Base-by-base conservation (phyloP, 2,888 invertebrate genomes). In the Acleris sparsana region DNA sequence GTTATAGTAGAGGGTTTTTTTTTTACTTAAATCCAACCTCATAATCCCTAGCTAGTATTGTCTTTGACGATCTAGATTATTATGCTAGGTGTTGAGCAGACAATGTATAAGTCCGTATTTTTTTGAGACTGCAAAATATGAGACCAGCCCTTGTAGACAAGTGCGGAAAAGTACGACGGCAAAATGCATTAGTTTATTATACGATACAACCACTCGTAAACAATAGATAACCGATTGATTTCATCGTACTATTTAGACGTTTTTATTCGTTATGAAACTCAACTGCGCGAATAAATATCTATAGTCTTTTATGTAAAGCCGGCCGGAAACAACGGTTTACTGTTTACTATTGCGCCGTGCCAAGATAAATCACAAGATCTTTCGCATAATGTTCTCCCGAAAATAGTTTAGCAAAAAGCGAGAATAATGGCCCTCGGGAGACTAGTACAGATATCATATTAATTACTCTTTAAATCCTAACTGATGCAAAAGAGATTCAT, bases 331-430 rank as follows among this genome's bases (percentile, higher is more conserved):
- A 70, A 72, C 71, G 56, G 57, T 56, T 72, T 67, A 72, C 72
- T 77, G 76, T 77, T 76, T 76, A 74, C 64, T 62, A 70, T 70
- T 18, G 53, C 39, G 67, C 68, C 70, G 55, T 82, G 82, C 82
- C 82, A 82, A 81, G 76, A 74, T 72, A 62, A 71, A 73, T 73
- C 71, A 71, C 68, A 58, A 64, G 43, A 68, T 72, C 68, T 72
- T 69, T 61, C 62, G 44, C 62, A 60, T 63, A 69, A 51, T 43
- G 60, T 56, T 55, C 51, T 60, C 29, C 44, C 55, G 7, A 22
- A 63, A 65, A 65, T 65, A 61, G 60, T 56, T 64, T 53, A 57
- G 43, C 49, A 25, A 49, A 61, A 55, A 55, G 49, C 29, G 46
- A 29, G 43, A 39, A 11, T 39, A 39, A 39, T 13, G 9, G 4